Base-by-base conservation (phyloP, 2,888 invertebrate species). In the Drosophila anomelani region DNA sequence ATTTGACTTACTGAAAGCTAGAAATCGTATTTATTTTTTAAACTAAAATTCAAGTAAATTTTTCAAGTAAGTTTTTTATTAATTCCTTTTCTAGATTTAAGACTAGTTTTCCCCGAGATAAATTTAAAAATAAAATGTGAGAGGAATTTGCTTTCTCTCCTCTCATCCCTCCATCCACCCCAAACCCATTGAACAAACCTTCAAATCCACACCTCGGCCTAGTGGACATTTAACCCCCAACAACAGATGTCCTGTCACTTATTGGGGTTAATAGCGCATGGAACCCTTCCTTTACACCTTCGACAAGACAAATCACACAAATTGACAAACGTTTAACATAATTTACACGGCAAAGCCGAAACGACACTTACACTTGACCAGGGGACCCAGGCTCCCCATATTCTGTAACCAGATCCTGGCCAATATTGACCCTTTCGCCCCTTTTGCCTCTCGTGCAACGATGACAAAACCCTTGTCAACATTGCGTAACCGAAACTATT, bases 311-410 rank as follows among this genome's bases (percentile, higher is more conserved):
- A 84, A 89, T 89, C 88, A 80, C 85, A 78, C 80, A 89, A 85
- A 90, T 87, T 90, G 85, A 90, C 85, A 84, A 89, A 81, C 84
- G 81, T 85, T 90, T 87, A 90, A 78, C 85, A 85, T 89, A 81
- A 89, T 88, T 87, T 88, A 78, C 88, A 89, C 85, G 85, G 78
- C 77, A 78, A 81, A 78, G 73, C 71, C 79, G 71, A 70, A 72
- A 75, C 69, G 77, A 83, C 86, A 82, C 86, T 85, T 81, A 70
- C 79, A 85, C 77, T 88, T 84, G 88, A 83, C 88, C 86, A 83
- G 64, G 34, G 47, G 29, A 5, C 20, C 43, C 0, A 7, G 46
- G 15, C 60, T 55, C 59, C 60, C 67, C 59, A 36, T 13, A 41
- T 15, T 13, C 57, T 29, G 49, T 26, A 47, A n/a, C 49, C 51